Conservation (phyloP, 2,888 invertebrate species). For the Sphaerophoria taeniata region DNA sequence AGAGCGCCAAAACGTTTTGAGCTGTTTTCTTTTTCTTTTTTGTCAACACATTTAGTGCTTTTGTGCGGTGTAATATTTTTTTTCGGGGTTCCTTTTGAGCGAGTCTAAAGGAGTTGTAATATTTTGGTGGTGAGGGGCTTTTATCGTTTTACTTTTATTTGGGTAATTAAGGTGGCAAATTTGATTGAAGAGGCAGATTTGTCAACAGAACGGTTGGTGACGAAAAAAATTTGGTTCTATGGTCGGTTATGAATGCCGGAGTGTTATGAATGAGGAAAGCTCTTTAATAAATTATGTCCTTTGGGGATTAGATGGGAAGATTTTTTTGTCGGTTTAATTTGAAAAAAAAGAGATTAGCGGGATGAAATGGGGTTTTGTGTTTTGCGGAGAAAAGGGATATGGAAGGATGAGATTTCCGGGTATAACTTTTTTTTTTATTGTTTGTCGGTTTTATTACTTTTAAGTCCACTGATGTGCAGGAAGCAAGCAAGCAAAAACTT, state of each 20-base stretch:
- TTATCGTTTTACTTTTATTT: slow-evolving; percentile 65
- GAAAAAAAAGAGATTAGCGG: not conserved
- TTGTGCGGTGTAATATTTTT: slow-evolving; percentile 57
- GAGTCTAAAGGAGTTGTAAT: slow-evolving; percentile 30
- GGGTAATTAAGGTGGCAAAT: slow-evolving; percentile 59
- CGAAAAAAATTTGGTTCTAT: slow-evolving; percentile 8
- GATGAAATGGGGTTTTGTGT: too few species aligned
- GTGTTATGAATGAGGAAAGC: not conserved
- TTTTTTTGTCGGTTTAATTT: not conserved
- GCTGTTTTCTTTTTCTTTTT: slow-evolving; percentile 28
- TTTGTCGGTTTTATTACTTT: too few species aligned
- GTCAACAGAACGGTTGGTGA: slow-evolving; percentile 12
- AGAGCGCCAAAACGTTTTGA: slow-evolving; percentile 16
- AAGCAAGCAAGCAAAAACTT: too few species aligned
- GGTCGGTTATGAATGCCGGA: slow-evolving; percentile 1
- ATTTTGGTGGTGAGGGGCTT: slow-evolving; percentile 39
- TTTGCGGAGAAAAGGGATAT: too few species aligned
- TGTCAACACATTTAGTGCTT: slow-evolving; percentile 68
- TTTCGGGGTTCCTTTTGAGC: slow-evolving; percentile 51
- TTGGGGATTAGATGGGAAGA: not conserved
- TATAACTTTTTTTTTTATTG: too few species aligned
- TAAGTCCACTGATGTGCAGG: too few species aligned
- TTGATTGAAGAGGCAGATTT: slow-evolving; percentile 48
- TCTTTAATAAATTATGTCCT: slow-evolving; percentile 1
- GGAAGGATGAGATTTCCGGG: too few species aligned